Evolutionary conservation across 2,113 vertebrate genomes (phyloP), one percentile per base, ranked within the genome.

Genomic region (Nesogale talazaci): DNA sequence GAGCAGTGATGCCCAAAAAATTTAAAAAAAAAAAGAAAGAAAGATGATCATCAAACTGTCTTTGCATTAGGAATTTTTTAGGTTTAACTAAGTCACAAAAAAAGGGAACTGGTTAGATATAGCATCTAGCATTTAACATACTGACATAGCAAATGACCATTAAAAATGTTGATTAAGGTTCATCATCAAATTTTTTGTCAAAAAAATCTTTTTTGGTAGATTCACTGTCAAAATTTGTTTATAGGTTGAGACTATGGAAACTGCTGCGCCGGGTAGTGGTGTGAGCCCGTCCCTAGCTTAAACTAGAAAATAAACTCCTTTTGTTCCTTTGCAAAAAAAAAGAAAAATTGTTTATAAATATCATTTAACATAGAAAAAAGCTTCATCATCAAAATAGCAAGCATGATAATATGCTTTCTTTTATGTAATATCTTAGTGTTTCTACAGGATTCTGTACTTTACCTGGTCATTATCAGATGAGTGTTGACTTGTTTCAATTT

Each of bases 381-480:
- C 23, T 42, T 25, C 3, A 46, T 88, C 52, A 81, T 95, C 14
- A 83, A 78, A 93, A 83, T 86, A 22, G 23, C 15, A 90, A 74
- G 38, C 76, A 22, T 79, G 85, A 57, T 89, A n/a, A 63, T 79
- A 89, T 91, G 52, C 20, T 93, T 79, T 29, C 42, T 78, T 92
- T 92, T 88, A 75, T 10, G 0, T 94, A 27, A 23, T 89, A 38
- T 86, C 96, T 94, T 93, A 91, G 20, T 31, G 67, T 88, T 95
- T 94, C 0, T 84, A 80, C 69, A 95, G 90, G 93, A 87, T 91
- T 59, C 86, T 86, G 3, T 96, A 94, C 90, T 93, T 96, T 97
- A 97, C 96, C 97, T 98, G 96, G 94, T 96, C 95, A 90, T 94
- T 95, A 94, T 97, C 96, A 97, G 95, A n/a, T 90, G 82, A 78